Percentiles rank a stretch among this genome's conserved stretches.
Conservation (phyloP, 92 coral and sea anemone species). For the Metridium senile region DNA sequence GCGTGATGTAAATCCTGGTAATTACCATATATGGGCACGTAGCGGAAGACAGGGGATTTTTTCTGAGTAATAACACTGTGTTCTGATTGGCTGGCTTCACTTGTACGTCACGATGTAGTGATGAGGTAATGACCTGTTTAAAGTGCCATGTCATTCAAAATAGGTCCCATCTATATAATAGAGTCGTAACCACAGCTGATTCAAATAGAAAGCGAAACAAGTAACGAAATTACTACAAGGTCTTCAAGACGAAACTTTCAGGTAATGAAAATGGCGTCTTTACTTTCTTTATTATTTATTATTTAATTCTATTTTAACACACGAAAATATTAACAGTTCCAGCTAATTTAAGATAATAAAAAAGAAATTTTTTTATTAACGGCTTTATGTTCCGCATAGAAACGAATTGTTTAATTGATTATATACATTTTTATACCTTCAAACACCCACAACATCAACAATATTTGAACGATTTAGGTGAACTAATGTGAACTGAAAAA, state of each 20-base stretch:
- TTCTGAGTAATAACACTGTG: background rate
- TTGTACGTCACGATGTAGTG: background rate
- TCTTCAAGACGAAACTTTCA: constrained; percentile 33
- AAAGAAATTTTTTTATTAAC: no score
- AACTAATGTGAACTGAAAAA: no score
- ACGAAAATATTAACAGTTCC: no score
- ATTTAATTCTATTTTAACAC: background rate
- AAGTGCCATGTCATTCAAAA: background rate
- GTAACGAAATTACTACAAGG: background rate
- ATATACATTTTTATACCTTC: no score
- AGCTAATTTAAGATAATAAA: no score
- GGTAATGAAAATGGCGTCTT: constrained; percentile 14
- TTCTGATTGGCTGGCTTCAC: constrained; percentile 25
- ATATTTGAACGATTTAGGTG: no score
- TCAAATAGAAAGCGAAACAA: background rate
- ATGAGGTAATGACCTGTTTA: constrained; percentile 7
- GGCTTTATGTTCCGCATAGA: no score
- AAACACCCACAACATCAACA: no score
- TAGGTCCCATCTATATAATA: background rate
- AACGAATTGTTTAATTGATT: no score
- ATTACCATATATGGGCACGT: constrained; percentile 21
- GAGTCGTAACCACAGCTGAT: background rate
- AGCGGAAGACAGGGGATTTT: constrained; percentile 17
- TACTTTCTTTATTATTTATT: background rate
- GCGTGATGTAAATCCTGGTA: background rate